phyloP scores from a whole-genome alignment of 2,113 vertebrate genomes.

The Phasianus colchicus region DNA sequence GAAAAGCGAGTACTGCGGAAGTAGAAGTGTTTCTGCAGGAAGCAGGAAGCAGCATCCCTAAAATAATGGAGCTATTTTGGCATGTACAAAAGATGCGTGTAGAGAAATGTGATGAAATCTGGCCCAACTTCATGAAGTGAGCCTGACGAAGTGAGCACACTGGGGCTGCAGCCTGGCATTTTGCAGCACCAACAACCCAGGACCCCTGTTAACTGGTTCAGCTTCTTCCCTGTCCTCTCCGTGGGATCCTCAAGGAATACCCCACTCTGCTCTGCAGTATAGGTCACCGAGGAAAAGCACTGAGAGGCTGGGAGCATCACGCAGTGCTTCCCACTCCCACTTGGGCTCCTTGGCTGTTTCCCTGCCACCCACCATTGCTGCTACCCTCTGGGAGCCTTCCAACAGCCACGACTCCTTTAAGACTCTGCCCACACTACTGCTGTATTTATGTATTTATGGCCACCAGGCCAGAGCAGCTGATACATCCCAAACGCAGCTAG shows the following conservation, averaged over 20 bases:
- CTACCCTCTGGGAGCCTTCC: not conserved
- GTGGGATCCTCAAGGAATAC: rapidly evolving
- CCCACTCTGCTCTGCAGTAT: not conserved
- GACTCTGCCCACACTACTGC: not conserved
- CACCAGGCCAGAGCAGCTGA: constrained; percentile 31
- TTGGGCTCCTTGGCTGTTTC: not conserved
- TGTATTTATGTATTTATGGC: constrained; percentile 2
- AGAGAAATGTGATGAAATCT: not conserved
- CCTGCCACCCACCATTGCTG: not conserved
- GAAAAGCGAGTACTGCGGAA: not conserved
- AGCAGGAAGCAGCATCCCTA: rapidly evolving
- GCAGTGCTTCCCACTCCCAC: not conserved
- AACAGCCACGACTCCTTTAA: not conserved
- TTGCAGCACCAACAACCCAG: not conserved
- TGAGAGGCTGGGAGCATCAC: not conserved
- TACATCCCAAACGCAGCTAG: constrained; percentile 8
- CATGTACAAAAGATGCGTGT: not conserved
- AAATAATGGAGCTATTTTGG: not conserved
- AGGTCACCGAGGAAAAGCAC: not conserved
- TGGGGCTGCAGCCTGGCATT: not conserved
- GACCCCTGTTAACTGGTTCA: rapidly evolving
- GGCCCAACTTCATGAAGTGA: not conserved
- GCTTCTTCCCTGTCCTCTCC: not conserved
- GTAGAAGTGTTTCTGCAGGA: not conserved
- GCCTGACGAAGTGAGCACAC: not conserved